A percentile compares a stretch with the other conserved stretches of the same genome.
These are phyloP conservation scores for Corythucha ciliata DNA, from an alignment of 2,888 invertebrate species.

Conservation along the genomic window DNA sequence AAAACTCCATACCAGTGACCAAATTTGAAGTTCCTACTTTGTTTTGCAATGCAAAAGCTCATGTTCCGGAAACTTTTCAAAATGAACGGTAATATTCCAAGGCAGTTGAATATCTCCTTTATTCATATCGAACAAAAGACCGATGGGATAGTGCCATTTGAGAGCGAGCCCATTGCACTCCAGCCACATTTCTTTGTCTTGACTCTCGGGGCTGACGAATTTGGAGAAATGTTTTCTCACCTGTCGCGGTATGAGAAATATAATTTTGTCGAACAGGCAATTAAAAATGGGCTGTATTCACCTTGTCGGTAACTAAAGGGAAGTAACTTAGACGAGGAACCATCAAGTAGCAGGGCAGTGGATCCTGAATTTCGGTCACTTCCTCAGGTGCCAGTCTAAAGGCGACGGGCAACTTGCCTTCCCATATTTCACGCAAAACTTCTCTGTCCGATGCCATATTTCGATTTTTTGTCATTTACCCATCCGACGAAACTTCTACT, in stretches of 20 bases:
- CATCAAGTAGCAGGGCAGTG: constrained; percentile 89
- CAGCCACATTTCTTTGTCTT: constrained; percentile 86
- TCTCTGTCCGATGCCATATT: constrained; percentile 97
- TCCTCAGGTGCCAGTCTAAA: constrained; percentile 84
- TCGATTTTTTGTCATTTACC: no score
- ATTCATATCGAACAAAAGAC: constrained; percentile 82
- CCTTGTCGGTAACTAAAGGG: constrained; percentile 90
- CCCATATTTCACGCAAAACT: constrained; percentile 63
- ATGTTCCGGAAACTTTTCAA: constrained; percentile 86
- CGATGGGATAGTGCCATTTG: constrained; percentile 71
- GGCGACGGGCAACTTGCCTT: constrained; percentile 90
- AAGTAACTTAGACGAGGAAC: constrained; percentile 89
- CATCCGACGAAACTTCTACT: no score
- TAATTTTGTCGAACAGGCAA: no score
- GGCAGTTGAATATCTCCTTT: constrained; percentile 66
- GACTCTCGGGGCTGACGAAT: constrained; percentile 68
- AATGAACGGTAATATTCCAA: constrained; percentile 90
- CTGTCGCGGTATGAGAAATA: constrained; percentile 43
- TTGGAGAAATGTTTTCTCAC: constrained; percentile 80
- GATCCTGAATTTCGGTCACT: constrained; percentile 76
- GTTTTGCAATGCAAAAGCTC: constrained; percentile 76
- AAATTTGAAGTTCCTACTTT: constrained; percentile 55
- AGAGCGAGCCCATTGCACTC: constrained; percentile 85
- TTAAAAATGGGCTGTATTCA: constrained; percentile 40
- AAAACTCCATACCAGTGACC: neutral